Conservation (phyloP, 2,113 vertebrate species). For the Hippocampus barbouri region DNA sequence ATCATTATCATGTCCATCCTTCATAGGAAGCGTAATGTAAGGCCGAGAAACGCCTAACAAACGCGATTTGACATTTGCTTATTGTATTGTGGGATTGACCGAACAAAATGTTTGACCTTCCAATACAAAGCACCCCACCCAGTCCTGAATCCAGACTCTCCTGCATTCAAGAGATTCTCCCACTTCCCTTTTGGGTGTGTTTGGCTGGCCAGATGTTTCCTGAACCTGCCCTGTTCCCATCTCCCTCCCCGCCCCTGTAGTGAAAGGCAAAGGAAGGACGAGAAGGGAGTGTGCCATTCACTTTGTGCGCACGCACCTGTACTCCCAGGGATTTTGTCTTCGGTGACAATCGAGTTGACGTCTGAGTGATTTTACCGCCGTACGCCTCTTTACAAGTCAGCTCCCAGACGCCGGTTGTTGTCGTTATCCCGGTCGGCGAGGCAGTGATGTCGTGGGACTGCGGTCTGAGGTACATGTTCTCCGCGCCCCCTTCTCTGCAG, state of each 20-base stretch:
- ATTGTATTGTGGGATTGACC: constrained; percentile 6
- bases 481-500: constrained; percentile 85
- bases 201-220: constrained; percentile 83
- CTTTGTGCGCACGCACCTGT: constrained; percentile 32
- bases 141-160: constrained; percentile 60
- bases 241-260: constrained; percentile 38
- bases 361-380: constrained; percentile 9
- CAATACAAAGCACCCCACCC: constrained; percentile 33
- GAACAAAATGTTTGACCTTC: constrained; percentile 43
- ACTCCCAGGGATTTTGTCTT: constrained; percentile 5
- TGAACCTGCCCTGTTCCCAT: constrained; percentile 46
- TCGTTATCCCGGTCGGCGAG: constrained; percentile 17
- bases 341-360: constrained; percentile 16
- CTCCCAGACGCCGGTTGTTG: constrained; percentile 1
- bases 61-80: constrained; percentile 1
- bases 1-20: too few relatives aligned
- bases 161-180: constrained; percentile 80
- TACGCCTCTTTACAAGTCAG: constrained; percentile 9
- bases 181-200: constrained; percentile 83
- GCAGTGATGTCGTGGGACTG: constrained; percentile 92
- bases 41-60: neutral
- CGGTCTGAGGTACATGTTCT: constrained; percentile 90
- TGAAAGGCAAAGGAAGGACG: constrained; percentile 38
- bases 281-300: constrained; percentile 35
- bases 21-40: neutral